Evolutionary conservation across 2,888 invertebrate genomes (phyloP).

Genomic region (Cheilosia impressa): DNA sequence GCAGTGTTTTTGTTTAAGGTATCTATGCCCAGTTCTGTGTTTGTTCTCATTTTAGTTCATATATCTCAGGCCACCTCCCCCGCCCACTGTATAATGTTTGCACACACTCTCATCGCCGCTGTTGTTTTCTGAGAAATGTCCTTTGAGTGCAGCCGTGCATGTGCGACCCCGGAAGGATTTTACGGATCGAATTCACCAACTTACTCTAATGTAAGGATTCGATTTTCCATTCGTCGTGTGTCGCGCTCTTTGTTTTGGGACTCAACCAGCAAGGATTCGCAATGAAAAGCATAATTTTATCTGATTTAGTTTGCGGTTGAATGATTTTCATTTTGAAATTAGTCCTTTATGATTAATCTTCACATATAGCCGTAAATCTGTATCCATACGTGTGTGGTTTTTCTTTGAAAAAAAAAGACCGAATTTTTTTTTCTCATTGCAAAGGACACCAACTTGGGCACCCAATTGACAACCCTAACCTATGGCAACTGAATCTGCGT

Average conservation of each 20-base stretch:
- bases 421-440: constrained; percentile 3
- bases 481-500: constrained; percentile 65
- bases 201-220: constrained; percentile 13
- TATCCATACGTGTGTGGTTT: neutral
- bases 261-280: constrained; percentile 3
- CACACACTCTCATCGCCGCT: constrained; percentile 4
- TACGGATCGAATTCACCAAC: constrained; percentile 24
- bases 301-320: constrained; percentile 49
- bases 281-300: constrained; percentile 55
- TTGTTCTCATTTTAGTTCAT: constrained; percentile 19
- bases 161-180: constrained; percentile 11
- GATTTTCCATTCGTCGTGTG: constrained; percentile 13
- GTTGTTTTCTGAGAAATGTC: constrained; percentile 37
- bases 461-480: constrained; percentile 58
- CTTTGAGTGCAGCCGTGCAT: constrained; percentile 14
- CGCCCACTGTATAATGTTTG: too few relatives aligned
- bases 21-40: constrained; percentile 27
- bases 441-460: constrained; percentile 27
- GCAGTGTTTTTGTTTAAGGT: constrained; percentile 40
- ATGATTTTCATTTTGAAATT: constrained; percentile 62
- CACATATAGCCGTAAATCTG: neutral
- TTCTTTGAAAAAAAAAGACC: neutral
- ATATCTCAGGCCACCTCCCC: neutral
- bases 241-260: neutral
- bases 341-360: constrained; percentile 21